Evolutionary conservation across 2,888 invertebrate genomes (phyloP).

Genomic region (Stratiomys singularior): DNA sequence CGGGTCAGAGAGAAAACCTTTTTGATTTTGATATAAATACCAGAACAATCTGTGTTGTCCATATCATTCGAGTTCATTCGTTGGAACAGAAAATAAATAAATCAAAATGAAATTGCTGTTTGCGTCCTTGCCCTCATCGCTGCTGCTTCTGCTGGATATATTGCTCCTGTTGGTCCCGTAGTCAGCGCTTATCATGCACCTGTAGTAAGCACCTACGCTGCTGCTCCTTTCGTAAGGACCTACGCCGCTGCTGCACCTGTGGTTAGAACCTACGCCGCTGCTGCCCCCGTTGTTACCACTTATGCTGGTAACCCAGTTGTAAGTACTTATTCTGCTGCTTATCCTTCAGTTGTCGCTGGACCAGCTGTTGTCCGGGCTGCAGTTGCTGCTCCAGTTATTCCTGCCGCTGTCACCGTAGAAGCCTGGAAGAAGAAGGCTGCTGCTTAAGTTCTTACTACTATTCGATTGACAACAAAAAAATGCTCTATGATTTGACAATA

Average conservation of each 20-base stretch:
- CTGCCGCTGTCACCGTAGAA: slow-evolving; percentile 16
- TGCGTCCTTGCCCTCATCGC: slow-evolving; percentile 30
- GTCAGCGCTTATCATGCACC: slow-evolving; percentile 1
- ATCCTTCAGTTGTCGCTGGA: neutral
- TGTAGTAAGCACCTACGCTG: slow-evolving; percentile 10
- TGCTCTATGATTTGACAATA: too few species aligned
- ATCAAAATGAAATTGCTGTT: slow-evolving; percentile 30
- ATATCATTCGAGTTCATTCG: slow-evolving; percentile 7
- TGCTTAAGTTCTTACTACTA: too few species aligned
- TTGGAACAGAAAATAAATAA: neutral
- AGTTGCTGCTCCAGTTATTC: neutral
- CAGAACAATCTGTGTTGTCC: neutral
- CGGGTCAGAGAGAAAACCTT: too few species aligned
- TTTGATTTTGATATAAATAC: too few species aligned
- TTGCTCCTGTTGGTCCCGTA: slow-evolving; percentile 12
- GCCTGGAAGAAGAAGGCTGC: too few species aligned
- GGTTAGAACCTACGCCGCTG: neutral
- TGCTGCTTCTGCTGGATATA: slow-evolving; percentile 27
- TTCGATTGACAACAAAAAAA: too few species aligned
- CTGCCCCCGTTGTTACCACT: neutral
- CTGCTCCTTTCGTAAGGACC: neutral
- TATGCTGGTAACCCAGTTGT: neutral
- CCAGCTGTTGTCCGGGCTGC: neutral
- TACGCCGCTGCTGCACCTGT: neutral
- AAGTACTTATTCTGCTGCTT: neutral